Evolutionary conservation across 2,797 vertebrate genomes (phyloP), one percentile per base, ranked within the genome.

Genomic region (Epinephelus coioides): DNA sequence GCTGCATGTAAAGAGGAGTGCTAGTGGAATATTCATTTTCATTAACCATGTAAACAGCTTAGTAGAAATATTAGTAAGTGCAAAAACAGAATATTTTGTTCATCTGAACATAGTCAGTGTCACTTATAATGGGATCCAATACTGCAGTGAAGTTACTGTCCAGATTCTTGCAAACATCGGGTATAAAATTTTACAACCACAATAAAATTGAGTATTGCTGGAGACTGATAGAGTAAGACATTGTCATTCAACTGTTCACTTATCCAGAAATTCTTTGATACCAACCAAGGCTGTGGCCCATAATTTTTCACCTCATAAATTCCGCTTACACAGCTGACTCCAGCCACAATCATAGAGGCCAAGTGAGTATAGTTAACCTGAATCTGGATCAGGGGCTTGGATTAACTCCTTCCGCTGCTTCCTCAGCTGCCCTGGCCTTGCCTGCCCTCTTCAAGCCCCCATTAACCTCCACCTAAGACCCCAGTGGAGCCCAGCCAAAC

Each of bases 361-460:
- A 76, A 72, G 43, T 43, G 56, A 85, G 59, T 43, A 69, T 23
- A 61, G 66, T 78, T 82, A 77, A 84, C 76, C 74, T 77, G 77
- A 79, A 80, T 86, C 55, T 49, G 72, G 59, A 78, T 70, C 44
- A 30, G 11, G 62, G 5, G 30, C 51, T 85, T 71, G 30, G 68
- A 74, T 80, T 70, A 71, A 82, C 44, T 40, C 64, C 25, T 34
- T 73, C 62, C 61, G 21, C 43, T 71, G 59, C 50, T 43, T 73
- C 56, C 62, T 73, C 55, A 67, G 73, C 50, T 73, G 27, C 55
- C 50, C 50, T 82, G 73, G 56, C 82, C 86, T 82, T 84, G 79
- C 70, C 82, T 87, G 80, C 67, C 81, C 74, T 78, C 74, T 69
- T 65, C 19, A 81, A 86, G 63, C 66, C 61, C 51, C 76, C 25